phyloP scores from a whole-genome alignment of 2,113 vertebrate genomes.

The Saccopteryx leptura region DNA sequence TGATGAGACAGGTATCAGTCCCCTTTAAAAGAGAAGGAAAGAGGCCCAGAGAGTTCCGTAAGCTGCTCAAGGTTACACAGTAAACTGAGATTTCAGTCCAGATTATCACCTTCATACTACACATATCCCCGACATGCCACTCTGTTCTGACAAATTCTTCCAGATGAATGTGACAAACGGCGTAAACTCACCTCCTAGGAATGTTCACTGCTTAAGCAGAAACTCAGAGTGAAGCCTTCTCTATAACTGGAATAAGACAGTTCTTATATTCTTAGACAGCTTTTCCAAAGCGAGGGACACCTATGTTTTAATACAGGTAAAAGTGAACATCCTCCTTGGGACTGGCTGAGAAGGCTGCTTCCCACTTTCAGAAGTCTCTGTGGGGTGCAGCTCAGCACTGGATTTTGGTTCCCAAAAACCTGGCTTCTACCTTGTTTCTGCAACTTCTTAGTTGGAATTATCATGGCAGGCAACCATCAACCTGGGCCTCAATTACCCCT shows the following conservation, averaged over 20 bases:
- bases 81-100: background rate
- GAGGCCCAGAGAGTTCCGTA: background rate
- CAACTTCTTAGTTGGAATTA: background rate
- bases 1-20: background rate
- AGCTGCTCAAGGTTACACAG: background rate
- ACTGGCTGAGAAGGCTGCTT: background rate
- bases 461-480: background rate
- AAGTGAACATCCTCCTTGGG: background rate
- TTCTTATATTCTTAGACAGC: background rate
- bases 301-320: background rate
- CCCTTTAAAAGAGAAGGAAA: background rate
- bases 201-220: background rate
- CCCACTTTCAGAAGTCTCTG: background rate
- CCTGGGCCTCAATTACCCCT: background rate
- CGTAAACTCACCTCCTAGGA: background rate
- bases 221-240: background rate
- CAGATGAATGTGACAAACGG: background rate
- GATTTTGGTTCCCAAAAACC: background rate
- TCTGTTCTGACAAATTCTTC: background rate
- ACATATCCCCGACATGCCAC: background rate
- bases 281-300: background rate
- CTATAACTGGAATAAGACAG: background rate
- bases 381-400: background rate
- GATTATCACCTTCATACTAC: background rate
- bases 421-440: conserved; percentile 5